Conservation (phyloP, 2,113 vertebrate species). For the Dermatemys mawii region DNA sequence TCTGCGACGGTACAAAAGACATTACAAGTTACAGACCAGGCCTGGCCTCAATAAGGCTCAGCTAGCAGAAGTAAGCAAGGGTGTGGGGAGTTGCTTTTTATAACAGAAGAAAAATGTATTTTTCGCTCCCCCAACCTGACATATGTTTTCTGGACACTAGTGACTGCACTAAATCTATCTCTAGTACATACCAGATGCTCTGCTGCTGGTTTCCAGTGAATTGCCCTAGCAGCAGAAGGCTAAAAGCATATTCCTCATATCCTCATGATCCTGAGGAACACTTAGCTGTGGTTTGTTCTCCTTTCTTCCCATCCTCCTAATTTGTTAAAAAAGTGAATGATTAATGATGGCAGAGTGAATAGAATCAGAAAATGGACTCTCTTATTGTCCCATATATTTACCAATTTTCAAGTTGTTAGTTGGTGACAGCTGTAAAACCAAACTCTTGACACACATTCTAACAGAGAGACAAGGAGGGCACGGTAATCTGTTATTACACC, state of each 20-base stretch:
- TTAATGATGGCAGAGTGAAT: not conserved
- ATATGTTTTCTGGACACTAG: not conserved
- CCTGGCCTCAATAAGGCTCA: constrained; percentile 99
- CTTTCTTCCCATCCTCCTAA: not conserved
- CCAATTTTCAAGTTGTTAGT: not conserved
- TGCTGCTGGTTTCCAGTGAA: not conserved
- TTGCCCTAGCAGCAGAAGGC: not conserved
- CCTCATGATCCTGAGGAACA: not conserved
- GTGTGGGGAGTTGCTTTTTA: not conserved
- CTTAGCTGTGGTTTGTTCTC: not conserved
- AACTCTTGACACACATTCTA: not conserved
- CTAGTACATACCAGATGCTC: accelerated
- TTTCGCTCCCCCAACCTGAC: not conserved
- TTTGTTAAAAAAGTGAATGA: not conserved
- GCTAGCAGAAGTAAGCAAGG: constrained; percentile 91
- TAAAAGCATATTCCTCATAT: not conserved
- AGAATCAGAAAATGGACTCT: not conserved
- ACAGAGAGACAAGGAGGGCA: not conserved
- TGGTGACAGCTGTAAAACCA: not conserved
- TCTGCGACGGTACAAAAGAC: constrained; percentile 95
- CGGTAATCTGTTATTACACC: not conserved
- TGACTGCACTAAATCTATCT: not conserved
- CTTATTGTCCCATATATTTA: not conserved
- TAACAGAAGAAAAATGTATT: not conserved
- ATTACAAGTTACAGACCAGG: constrained; percentile 97